Base-by-base conservation (phyloP, 2,888 invertebrate species). In the Liposcelis brunnea region DNA sequence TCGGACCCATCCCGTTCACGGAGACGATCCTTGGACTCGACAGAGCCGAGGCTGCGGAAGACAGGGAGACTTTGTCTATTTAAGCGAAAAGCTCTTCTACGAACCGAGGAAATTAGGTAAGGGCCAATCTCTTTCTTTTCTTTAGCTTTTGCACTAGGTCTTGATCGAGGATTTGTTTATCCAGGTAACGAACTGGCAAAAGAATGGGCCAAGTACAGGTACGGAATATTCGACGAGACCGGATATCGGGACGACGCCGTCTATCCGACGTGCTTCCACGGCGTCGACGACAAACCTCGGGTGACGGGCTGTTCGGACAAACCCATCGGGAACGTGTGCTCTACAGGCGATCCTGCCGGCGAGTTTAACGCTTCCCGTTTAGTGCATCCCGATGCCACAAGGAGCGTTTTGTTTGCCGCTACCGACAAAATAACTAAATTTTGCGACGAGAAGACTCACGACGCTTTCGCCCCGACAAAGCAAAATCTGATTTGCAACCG, bases 201-300 rank as follows among this genome's bases (percentile, higher is more conserved):
- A 53, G 72, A 77, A 54, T 77, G 75, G 68, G 71, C 73, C 3
- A 76, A 74, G 61, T 75, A 73, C 54, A 68, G 77, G 1, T 79
- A 76, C 61, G 78, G 78, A 2, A 70, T 77, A 2, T 78, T 76
- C 57, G 76, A 77, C 52, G 77, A 77, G 57, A 68, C 70, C 48
- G 75, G 76, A 1, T 74, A 68, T 54, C 59, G 60, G 34, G 66
- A 65, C 40, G 75, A 75, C 56, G 64, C 67, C 1, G 64, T 73
- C 31, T 74, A 74, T 55, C 74, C 75, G 1, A 59, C 65, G 47
- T 73, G 71, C 52, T 71, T 70, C 54, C 56, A 58, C 43, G 57
- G 56, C 48, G 63, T 63, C 49, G 55, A 52, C 33, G 64, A 62
- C 48, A 61, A 63, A 44, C 55, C 60, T 35, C 62, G 62, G 55